Evolutionary conservation across 1,140 invertebrate species (phyloP), one percentile per base, ranked within the genome.

Genomic region (Cepaea nemoralis): DNA sequence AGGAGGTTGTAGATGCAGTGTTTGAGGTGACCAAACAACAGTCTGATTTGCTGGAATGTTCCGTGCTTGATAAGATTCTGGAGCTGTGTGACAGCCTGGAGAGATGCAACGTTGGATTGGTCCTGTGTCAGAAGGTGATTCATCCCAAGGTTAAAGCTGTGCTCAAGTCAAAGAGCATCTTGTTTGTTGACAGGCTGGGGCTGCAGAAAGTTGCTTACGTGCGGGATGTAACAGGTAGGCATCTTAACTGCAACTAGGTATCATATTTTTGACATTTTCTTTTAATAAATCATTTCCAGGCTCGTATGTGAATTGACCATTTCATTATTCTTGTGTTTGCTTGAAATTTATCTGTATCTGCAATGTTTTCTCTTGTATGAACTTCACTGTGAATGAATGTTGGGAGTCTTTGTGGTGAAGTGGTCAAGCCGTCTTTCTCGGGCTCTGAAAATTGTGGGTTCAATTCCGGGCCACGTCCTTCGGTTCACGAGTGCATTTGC

Each of bases 81-180:
- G 14, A 59, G 22, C 77, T 87, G 71, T 83, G 71, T 78, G 80
- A 84, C 24, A 39, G 45, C 16, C 70, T 86, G 16, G 73, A 82
- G n/a, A 73, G 74, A 31, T n/a, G 39, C 19, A 42, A 80, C 37
- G 84, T 86, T 70, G 85, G 83, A 24, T 27, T 87, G 37, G 66
- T 88, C 16, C 74, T 88, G 33, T 88, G 87, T 82, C 87, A 88
- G 82, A 86, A 86, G 74, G 87, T 88, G 8, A 81, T 88, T 40
- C 87, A 88, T 66, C 87, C 87, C 48, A 66, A 82, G 27, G 31
- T 88, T n/a, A 86, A 87, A 76, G 27, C 55, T 33, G 40, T 67
- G 24, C 70, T 88, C 39, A 55, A 67, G 95, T 86, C 96, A 94
- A 85, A 96, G 92, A 89, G 96, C 94, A 86, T 96, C 91, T 86